Evolutionary conservation across 1,140 invertebrate genomes (phyloP), one percentile per base, ranked within the genome.

Genomic region (Orussus abietinus): DNA sequence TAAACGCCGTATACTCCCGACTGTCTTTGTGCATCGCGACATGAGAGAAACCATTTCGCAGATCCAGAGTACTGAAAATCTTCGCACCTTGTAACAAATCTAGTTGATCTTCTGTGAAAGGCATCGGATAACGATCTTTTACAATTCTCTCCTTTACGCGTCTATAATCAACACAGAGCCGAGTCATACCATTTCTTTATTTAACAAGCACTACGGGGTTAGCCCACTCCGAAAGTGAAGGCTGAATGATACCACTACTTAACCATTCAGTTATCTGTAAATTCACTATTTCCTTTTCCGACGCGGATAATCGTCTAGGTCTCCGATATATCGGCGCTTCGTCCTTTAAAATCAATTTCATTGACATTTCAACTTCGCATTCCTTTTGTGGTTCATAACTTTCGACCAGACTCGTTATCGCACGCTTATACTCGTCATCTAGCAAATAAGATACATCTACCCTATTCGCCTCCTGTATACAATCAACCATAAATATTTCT

Each of bases 11-110:
- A 20, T 52, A 49, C 56, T 57, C 40, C 40, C 46, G 14, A 22
- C 51, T 55, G 3, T 55, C 34, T 41, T 54, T 41, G 9, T 50
- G 34, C 3, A 65, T 44, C 12, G 6, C 3, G 5, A 65, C 53
- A 37, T 65, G 53, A 47, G 55, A 59, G 51, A 69, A 63, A 46
- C 57, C 59, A 63, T 68, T 59, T 55, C 47, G 57, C 36, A 61
- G 55, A 40, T 66, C 58, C 14, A 63, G 29, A 5, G 42, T 49
- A 12, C 25, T 46, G 47, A 62, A 66, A 20, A 48, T 28, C 25
- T 14, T 43, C 19, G 41, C 46, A 12, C 21, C 34, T 35, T 50
- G 22, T 21, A 59, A 37, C 42, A 26, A 29, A 42, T 55, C 48
- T 3, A 58, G 20, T 28, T 33, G 38, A 26, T 57, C 51, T 11